Evolutionary conservation across 2,888 invertebrate genomes (phyloP).

Genomic region (Drosophila tripunctata): DNA sequence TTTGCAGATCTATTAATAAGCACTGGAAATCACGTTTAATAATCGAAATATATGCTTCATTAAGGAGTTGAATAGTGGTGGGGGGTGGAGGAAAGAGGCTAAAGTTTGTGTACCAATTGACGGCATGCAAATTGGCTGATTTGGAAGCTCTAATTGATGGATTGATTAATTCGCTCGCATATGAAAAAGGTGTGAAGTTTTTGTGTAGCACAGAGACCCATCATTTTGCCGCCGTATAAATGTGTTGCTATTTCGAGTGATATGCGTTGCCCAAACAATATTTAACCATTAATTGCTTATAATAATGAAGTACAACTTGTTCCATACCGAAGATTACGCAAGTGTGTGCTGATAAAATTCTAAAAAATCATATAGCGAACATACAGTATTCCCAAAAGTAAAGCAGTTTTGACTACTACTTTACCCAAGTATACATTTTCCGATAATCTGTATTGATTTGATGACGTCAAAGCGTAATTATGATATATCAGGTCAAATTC

Average conservation of each 20-base stretch:
- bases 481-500: constrained; percentile 27
- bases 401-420: constrained; percentile 12
- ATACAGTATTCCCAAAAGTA: constrained; percentile 18
- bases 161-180: constrained; percentile 61
- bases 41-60: constrained; percentile 23
- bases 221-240: constrained; percentile 69
- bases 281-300: constrained; percentile 54
- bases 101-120: constrained; percentile 56
- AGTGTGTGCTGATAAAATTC: constrained; percentile 21
- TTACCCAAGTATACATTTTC: constrained; percentile 48
- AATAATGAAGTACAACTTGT: no score
- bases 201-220: constrained; percentile 7
- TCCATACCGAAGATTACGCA: constrained; percentile 11
- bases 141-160: constrained; percentile 66
- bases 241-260: constrained; percentile 56
- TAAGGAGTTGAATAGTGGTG: not conserved
- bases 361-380: constrained; percentile 13
- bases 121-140: constrained; percentile 57
- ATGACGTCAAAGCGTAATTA: constrained; percentile 57
- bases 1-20: constrained; percentile 34
- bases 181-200: constrained; percentile 27
- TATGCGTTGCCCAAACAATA: constrained; percentile 45
- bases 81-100: not conserved
- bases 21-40: constrained; percentile 25
- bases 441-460: constrained; percentile 27